Evolutionary conservation across 2,113 vertebrate genomes (phyloP).

Genomic region (Oreochromis aureus): DNA sequence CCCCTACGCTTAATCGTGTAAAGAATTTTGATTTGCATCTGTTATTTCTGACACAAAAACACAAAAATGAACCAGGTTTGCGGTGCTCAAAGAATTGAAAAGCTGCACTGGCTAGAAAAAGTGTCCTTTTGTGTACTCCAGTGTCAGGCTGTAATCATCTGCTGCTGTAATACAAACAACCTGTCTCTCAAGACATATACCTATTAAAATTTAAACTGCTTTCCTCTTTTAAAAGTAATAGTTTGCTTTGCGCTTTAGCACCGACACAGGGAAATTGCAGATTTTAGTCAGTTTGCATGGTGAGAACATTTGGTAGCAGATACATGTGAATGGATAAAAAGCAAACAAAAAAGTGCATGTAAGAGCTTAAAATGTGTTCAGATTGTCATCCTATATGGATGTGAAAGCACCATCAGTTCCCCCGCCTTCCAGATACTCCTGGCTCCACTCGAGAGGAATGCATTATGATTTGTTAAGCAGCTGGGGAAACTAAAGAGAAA

Average conservation of each 20-base stretch:
- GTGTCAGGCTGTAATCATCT: background rate
- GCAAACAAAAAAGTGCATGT: background rate
- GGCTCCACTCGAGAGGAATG: conserved; percentile 4
- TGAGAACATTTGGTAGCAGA: background rate
- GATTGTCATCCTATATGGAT: background rate
- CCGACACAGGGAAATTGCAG: background rate
- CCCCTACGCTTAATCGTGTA: background rate
- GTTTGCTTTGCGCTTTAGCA: background rate
- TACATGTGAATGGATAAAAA: background rate
- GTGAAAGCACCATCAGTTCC: background rate
- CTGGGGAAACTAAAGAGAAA: background rate
- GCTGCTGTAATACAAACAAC: background rate
- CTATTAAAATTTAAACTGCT: background rate
- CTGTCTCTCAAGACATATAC: background rate
- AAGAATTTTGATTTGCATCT: background rate
- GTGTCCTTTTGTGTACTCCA: background rate
- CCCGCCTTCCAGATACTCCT: background rate
- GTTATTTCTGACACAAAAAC: background rate
- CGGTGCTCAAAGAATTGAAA: background rate
- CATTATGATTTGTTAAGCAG: conserved; percentile 29
- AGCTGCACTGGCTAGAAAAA: background rate
- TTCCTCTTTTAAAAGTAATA: background rate
- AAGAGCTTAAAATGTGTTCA: background rate
- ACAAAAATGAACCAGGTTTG: background rate
- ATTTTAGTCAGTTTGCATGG: background rate